phyloP scores from a whole-genome alignment of 92 coral and sea anemone genomes.

The Metridium senile region DNA sequence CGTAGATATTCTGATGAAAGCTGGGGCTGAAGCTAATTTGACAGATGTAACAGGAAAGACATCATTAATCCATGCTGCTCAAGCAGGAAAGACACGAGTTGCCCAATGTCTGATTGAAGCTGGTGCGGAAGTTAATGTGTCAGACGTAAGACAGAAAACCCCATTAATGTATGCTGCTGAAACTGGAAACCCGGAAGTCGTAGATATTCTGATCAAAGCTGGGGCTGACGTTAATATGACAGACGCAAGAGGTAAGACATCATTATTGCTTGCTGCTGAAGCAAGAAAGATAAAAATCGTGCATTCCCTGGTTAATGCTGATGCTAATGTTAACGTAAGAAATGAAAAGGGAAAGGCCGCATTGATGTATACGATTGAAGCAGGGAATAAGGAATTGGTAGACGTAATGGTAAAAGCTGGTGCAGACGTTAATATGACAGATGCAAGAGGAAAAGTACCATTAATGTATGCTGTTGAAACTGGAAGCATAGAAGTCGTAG shows the following conservation, averaged over 20 bases:
- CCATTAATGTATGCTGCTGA: slow-evolving; percentile 12
- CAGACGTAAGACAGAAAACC: not conserved
- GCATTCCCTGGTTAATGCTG: not conserved
- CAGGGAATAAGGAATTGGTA: not conserved
- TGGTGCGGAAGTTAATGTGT: not conserved
- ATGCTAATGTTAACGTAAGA: slow-evolving; percentile 3
- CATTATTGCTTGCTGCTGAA: slow-evolving; percentile 6
- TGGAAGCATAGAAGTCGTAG: not conserved
- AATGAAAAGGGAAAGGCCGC: not conserved
- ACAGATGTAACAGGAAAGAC: not conserved
- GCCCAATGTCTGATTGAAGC: not conserved
- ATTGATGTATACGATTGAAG: slow-evolving; percentile 1
- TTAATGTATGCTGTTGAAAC: not conserved
- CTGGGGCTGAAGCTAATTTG: not conserved
- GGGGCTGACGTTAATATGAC: slow-evolving; percentile 14
- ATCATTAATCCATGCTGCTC: not conserved
- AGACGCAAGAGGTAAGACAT: not conserved
- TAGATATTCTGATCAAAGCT: not conserved
- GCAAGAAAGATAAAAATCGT: not conserved
- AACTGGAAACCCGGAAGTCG: not conserved
- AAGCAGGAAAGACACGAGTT: not conserved
- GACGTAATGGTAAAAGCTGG: slow-evolving; percentile 3
- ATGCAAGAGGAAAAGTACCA: not conserved
- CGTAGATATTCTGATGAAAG: not conserved
- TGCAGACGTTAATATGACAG: slow-evolving; percentile 1